Conservation (phyloP, 2,888 invertebrate genomes). For the Drosophila stalkeri region DNA sequence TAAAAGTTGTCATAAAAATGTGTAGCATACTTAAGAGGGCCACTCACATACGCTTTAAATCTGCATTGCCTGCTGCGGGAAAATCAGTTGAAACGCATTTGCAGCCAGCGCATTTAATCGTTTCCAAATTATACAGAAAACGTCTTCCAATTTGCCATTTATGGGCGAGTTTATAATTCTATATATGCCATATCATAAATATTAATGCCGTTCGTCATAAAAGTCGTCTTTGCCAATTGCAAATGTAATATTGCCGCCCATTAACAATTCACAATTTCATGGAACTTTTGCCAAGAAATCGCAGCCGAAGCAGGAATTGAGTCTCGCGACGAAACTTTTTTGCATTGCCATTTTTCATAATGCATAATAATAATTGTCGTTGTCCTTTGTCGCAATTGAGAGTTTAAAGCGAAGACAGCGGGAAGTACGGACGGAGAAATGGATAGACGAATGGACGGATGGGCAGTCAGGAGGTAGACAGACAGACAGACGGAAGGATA, state of each 20-base stretch:
- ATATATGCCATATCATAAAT: not conserved
- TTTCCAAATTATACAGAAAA: not conserved
- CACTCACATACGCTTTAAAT: not conserved
- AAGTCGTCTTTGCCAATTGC: not conserved
- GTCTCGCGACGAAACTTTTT: not conserved
- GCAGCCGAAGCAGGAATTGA: not conserved
- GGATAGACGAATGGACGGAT: no score
- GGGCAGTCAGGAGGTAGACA: no score
- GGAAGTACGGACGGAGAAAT: not conserved
- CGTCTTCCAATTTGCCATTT: not conserved
- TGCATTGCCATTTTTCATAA: constrained; percentile 13
- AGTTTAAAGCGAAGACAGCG: not conserved
- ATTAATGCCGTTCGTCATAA: constrained; percentile 7
- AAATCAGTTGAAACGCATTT: not conserved
- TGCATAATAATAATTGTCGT: constrained; percentile 18
- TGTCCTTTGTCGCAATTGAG: constrained; percentile 17
- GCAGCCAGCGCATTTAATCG: not conserved
- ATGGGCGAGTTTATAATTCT: not conserved
- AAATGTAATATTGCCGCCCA: not conserved
- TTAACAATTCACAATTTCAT: constrained; percentile 11
- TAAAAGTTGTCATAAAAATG: not conserved
- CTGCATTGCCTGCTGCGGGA: not conserved
- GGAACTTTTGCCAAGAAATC: constrained; percentile 3
- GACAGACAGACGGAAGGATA: not conserved
- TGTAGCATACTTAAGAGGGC: not conserved